Conservation (phyloP, 2,797 vertebrate genomes). For the Adrianichthys oophorus region DNA sequence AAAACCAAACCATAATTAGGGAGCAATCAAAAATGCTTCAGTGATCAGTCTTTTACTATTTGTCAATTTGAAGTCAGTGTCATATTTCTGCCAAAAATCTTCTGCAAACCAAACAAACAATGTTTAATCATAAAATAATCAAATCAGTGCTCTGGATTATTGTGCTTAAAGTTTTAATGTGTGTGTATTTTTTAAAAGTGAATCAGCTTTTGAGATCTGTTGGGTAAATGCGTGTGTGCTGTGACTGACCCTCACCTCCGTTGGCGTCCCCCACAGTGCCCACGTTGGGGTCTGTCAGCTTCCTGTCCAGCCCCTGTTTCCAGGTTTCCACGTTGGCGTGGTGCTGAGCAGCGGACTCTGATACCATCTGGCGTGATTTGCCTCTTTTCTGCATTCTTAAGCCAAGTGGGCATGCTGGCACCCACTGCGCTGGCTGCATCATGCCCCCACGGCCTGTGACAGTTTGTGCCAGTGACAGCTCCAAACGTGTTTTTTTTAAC, state of each 20-base stretch:
- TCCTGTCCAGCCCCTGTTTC: conserved; percentile 19
- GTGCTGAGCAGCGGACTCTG: conserved; percentile 27
- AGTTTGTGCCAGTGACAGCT: conserved; percentile 24
- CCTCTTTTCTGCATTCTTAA: conserved; percentile 37
- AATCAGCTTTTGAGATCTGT: neutral
- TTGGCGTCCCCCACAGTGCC: conserved; percentile 45
- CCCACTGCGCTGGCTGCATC: conserved; percentile 22
- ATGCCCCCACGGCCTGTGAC: neutral
- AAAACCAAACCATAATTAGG: no score
- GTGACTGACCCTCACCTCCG: conserved; percentile 47
- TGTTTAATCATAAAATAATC: no score
- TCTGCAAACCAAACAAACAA: no score
- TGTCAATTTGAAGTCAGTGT: neutral
- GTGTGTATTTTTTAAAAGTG: neutral
- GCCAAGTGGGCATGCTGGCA: conserved; percentile 16
- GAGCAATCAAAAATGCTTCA: neutral
- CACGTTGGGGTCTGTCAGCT: conserved; percentile 45
- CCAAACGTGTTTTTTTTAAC: conserved; percentile 28
- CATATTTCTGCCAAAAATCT: conserved; percentile 5
- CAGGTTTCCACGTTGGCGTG: conserved; percentile 2
- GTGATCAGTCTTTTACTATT: neutral
- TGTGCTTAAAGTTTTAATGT: neutral
- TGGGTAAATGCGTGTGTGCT: conserved; percentile 13
- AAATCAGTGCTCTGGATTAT: no score
- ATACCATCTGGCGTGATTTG: conserved; percentile 57